phyloP scores from a whole-genome alignment of 1,140 invertebrate species.

The Lasioglossum albipes region DNA sequence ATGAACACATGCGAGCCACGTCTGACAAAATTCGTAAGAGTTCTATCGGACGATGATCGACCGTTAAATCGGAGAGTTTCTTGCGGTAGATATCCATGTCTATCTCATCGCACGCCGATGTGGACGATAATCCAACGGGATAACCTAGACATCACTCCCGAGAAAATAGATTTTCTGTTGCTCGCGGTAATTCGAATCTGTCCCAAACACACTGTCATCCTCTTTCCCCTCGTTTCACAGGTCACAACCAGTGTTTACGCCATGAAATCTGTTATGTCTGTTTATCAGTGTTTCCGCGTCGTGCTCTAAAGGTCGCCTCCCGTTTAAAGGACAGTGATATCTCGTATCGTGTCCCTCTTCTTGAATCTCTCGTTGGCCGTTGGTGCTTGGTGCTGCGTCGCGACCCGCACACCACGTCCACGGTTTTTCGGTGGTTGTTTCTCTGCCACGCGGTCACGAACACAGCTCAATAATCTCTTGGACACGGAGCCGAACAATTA shows the following conservation, averaged over 20 bases:
- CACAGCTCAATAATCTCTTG: neutral
- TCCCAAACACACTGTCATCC: constrained; percentile 33
- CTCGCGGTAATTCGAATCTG: constrained; percentile 25
- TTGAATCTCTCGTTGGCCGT: constrained; percentile 4
- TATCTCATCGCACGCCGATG: constrained; percentile 36
- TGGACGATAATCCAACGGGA: constrained; percentile 19
- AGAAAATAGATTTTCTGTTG: constrained; percentile 23
- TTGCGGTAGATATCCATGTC: constrained; percentile 24
- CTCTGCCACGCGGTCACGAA: constrained; percentile 26
- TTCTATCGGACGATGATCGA: neutral
- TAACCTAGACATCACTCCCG: constrained; percentile 41
- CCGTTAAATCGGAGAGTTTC: constrained; percentile 10
- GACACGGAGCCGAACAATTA: neutral
- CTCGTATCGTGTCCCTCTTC: constrained; percentile 3
- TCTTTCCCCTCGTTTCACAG: neutral
- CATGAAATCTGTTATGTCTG: constrained; percentile 19
- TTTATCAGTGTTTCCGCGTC: constrained; percentile 22
- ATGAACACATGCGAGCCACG: neutral
- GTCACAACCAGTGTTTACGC: neutral
- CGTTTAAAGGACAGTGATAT: constrained; percentile 26
- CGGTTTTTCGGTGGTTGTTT: constrained; percentile 14
- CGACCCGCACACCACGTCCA: constrained; percentile 18
- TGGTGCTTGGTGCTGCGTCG: neutral
- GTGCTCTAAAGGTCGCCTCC: constrained; percentile 15
- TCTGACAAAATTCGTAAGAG: constrained; percentile 6